Evolutionary conservation across 2,888 invertebrate genomes (phyloP).

Genomic region (Cheiracanthium punctorium): DNA sequence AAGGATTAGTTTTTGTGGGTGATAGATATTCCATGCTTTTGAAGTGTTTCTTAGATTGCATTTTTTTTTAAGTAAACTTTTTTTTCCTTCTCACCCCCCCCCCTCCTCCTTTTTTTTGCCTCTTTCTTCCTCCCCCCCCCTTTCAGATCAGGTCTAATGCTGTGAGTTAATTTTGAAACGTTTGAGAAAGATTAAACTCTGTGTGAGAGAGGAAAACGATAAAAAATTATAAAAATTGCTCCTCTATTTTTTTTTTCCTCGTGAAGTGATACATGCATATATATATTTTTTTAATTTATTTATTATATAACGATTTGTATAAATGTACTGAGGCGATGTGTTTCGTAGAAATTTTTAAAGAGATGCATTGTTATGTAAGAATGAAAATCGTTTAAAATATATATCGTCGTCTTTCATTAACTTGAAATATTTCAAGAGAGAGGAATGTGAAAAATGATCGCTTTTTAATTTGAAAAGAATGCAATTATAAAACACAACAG

Average conservation of each 20-base stretch:
- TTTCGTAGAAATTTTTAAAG: too few species aligned
- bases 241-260: too few species aligned
- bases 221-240: background rate
- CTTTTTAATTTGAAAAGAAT: too few species aligned
- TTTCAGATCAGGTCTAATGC: background rate
- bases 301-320: background rate
- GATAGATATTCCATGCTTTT: conserved; percentile 5
- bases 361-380: too few species aligned
- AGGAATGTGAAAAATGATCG: too few species aligned
- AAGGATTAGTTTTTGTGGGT: conserved; percentile 42
- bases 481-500: too few species aligned
- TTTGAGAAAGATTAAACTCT: conserved; percentile 48
- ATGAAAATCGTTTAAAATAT: too few species aligned
- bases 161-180: conserved; percentile 51
- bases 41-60: conserved; percentile 8
- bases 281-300: background rate
- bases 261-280: too few species aligned
- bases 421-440: too few species aligned
- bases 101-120: too few species aligned
- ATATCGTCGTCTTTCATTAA: too few species aligned
- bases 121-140: too few species aligned
- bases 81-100: background rate
- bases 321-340: background rate
- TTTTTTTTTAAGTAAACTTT: conserved; percentile 12
- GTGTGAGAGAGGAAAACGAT: background rate